A percentile compares a stretch with the other conserved stretches of the same genome.
phyloP scores from a whole-genome alignment of 2,888 invertebrate species.

The Hydrotaea diabolus region DNA sequence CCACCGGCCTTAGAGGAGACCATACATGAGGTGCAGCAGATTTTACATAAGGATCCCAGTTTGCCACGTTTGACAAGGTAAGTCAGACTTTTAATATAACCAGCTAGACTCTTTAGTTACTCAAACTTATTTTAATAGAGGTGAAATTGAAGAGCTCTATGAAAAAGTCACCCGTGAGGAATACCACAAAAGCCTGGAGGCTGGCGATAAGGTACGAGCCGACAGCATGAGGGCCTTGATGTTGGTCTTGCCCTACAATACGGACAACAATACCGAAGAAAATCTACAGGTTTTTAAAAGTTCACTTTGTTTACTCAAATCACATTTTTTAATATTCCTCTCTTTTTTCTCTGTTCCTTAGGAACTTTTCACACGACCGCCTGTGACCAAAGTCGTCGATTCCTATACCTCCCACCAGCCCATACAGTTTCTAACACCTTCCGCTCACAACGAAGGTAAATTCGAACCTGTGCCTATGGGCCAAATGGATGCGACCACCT shows the following conservation, averaged over 20 bases:
- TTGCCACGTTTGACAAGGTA: constrained; percentile 79
- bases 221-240: constrained; percentile 80
- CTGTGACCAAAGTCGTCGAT: constrained; percentile 79
- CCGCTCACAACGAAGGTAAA: constrained; percentile 72
- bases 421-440: constrained; percentile 76
- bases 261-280: constrained; percentile 78
- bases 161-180: constrained; percentile 81
- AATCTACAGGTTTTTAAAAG: constrained; percentile 75
- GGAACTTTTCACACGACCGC: constrained; percentile 79
- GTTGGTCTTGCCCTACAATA: constrained; percentile 80
- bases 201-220: constrained; percentile 79
- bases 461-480: constrained; percentile 72
- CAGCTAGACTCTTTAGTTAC: neutral
- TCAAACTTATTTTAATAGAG: constrained; percentile 71
- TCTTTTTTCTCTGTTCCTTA: constrained; percentile 48
- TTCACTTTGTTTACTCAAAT: neutral
- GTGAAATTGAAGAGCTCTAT: constrained; percentile 81
- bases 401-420: constrained; percentile 76
- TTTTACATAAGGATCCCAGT: constrained; percentile 78
- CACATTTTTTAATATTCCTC: neutral
- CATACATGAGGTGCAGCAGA: constrained; percentile 80
- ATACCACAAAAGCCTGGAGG: constrained; percentile 78
- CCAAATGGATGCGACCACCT: constrained; percentile 81
- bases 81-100: constrained; percentile 8
- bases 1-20: constrained; percentile 78